Evolutionary conservation across 2,888 invertebrate species (phyloP).

Genomic region (Pedicia rivosa): DNA sequence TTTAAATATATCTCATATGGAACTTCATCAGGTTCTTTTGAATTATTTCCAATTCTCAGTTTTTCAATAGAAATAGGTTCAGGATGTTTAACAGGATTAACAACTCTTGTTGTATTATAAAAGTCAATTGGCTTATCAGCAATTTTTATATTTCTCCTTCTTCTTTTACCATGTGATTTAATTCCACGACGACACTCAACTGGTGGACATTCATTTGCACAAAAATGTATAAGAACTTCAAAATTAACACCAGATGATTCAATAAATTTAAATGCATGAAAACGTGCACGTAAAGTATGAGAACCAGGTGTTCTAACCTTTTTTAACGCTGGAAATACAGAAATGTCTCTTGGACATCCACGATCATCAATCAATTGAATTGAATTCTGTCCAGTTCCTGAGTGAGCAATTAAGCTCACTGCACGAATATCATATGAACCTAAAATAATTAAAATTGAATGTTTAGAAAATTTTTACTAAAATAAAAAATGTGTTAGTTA

Average conservation of each 20-base stretch:
- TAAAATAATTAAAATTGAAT: not conserved
- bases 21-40: not conserved
- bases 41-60: too few species aligned
- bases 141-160: slow-evolving; percentile 15
- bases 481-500: slow-evolving; percentile 17
- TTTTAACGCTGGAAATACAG: slow-evolving; percentile 34
- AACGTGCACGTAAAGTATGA: slow-evolving; percentile 39
- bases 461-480: not conserved
- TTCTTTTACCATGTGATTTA: slow-evolving; percentile 24
- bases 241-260: slow-evolving; percentile 70
- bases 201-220: slow-evolving; percentile 48
- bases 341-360: slow-evolving; percentile 63
- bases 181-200: slow-evolving; percentile 35
- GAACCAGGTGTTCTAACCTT: slow-evolving; percentile 24
- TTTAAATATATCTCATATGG: not conserved
- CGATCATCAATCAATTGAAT: slow-evolving; percentile 55
- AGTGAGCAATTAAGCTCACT: slow-evolving; percentile 64
- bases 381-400: slow-evolving; percentile 44
- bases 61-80: too few species aligned
- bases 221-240: slow-evolving; percentile 67
- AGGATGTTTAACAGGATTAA: slow-evolving; percentile 15
- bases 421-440: slow-evolving; percentile 45
- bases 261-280: slow-evolving; percentile 77
- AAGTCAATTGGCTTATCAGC: not conserved
- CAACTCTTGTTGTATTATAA: slow-evolving; percentile 7